Evolutionary conservation across 2,888 invertebrate genomes (phyloP), one percentile per base, ranked within the genome.

Genomic region (Apamea epomidion): DNA sequence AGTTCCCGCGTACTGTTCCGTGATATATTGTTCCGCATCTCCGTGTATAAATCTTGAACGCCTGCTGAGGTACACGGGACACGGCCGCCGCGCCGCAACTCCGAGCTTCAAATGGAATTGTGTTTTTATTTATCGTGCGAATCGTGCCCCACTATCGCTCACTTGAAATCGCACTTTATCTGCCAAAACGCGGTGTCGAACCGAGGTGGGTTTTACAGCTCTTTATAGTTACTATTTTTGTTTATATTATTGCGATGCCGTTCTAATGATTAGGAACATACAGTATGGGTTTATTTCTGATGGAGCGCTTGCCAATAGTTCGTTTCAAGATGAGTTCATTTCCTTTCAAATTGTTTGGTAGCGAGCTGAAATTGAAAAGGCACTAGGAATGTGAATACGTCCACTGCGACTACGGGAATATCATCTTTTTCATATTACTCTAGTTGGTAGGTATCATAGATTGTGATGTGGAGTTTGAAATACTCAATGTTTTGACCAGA

Each of bases 41-140:
- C 95, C 93, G 93, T 95, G 93, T 96, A 97, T 97, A 97, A 97
- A 97, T 97, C 97, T 96, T 95, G 96, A 95, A 94, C 96, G 96
- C 97, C 97, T 96, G 97, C 97, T 97, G 97, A 96, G 97, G 97
- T 96, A 97, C 97, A 97, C 95, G 97, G 93, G 95, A 95, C 96
- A 93, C 93, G 94, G 95, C 94, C 95, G 95, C 94, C 93, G 95
- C 94, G 93, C 95, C 94, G 93, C 96, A 95, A 93, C 95, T 92
- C 93, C 93, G 93, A 92, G 95, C 95, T 95, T 96, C 96, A 96
- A 96, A 96, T 96, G 96, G 97, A 96, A 97, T 97, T 96, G 96
- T 97, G 95, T 97, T 97, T 97, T 97, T 97, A 97, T 97, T 97
- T 97, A 97, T 97, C 96, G 96, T 96, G 95, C 96, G 96, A 97